These are phyloP conservation scores for Mus caroli DNA, from an alignment of 2,797 vertebrate genomes.

Conservation along the genomic window DNA sequence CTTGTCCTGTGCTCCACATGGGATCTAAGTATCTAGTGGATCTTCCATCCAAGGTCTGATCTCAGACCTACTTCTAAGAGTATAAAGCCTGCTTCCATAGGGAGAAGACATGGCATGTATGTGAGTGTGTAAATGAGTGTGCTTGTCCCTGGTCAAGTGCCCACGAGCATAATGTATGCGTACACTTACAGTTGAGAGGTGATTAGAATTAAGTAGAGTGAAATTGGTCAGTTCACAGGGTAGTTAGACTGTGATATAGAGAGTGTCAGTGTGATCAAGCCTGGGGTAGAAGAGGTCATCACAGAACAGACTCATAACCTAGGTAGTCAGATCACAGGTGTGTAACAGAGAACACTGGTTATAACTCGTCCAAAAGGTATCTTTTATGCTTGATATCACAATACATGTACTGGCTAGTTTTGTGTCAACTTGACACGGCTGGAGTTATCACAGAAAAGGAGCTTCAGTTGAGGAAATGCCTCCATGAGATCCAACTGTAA, in stretches of 20 bases:
- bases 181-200: not conserved
- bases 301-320: fast-evolving
- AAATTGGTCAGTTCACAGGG: fast-evolving
- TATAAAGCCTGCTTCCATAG: not conserved
- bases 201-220: not conserved
- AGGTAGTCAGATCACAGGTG: fast-evolving
- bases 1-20: not conserved
- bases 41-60: not conserved
- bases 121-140: not conserved
- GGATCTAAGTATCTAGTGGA: fast-evolving
- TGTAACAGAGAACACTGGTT: not conserved
- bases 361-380: not conserved
- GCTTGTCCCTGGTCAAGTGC: not conserved
- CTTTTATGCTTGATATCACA: not conserved
- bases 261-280: fast-evolving
- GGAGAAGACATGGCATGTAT: not conserved
- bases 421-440: no score
- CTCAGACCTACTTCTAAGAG: not conserved
- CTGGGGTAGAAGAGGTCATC: no score
- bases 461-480: no score
- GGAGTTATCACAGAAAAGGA: no score
- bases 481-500: no score
- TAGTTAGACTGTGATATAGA: fast-evolving
- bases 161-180: not conserved
- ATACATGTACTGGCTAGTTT: not conserved